Evolutionary conservation across 2,797 vertebrate genomes (phyloP).

Genomic region (Trichosurus vulpecula): DNA sequence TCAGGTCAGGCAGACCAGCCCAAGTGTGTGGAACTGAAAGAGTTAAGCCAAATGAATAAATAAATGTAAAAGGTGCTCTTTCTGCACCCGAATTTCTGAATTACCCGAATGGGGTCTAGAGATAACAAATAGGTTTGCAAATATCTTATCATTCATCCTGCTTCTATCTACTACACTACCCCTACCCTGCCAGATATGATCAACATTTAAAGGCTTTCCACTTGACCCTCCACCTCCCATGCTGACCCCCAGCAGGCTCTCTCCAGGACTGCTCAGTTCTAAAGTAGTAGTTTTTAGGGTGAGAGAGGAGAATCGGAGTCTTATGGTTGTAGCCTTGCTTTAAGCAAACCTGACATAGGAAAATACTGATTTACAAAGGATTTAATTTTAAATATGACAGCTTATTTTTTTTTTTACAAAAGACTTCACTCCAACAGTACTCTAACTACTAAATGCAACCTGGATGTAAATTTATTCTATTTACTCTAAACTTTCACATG

Average conservation of each 20-base stretch:
- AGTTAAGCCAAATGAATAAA: not conserved
- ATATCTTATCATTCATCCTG: not conserved
- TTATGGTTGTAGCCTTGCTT: not conserved
- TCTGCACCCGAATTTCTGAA: conserved; percentile 29
- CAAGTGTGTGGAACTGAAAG: not conserved
- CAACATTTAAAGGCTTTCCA: not conserved
- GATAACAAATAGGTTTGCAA: conserved; percentile 52
- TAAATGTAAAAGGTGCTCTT: not conserved
- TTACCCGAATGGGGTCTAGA: conserved; percentile 46
- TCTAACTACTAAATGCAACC: not conserved
- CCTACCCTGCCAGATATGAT: not conserved
- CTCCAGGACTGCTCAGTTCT: not conserved
- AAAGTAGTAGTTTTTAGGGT: not conserved
- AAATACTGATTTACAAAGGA: not conserved
- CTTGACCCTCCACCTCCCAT: conserved; percentile 5
- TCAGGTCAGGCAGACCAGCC: not conserved
- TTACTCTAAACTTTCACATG: conserved; percentile 10
- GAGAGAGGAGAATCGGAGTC: not conserved
- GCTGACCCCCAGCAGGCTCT: not conserved
- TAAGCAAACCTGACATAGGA: not conserved
- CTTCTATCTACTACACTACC: not conserved
- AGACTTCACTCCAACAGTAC: conserved; percentile 9
- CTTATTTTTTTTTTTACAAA: not conserved
- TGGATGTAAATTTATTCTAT: not conserved
- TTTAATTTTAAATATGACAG: not conserved